Conservation (phyloP, 2,888 invertebrate genomes). For the Tinea trinotella region DNA sequence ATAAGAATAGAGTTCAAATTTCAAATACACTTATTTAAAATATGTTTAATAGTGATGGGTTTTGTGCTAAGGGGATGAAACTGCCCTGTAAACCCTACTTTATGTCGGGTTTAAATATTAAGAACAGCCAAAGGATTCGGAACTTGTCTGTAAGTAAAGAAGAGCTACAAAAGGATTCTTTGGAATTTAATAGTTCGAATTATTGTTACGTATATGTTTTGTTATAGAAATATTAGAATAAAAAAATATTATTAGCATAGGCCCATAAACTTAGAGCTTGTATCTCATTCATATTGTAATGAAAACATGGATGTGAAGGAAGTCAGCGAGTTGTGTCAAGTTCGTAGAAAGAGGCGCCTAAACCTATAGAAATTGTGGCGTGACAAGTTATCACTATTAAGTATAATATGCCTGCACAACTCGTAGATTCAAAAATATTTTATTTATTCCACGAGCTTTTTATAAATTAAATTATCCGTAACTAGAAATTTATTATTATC, state of each 20-base stretch:
- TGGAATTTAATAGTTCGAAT: conserved; percentile 15
- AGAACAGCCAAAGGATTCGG: conserved; percentile 30
- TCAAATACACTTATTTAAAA: not conserved
- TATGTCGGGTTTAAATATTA: conserved; percentile 60
- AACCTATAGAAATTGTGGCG: too few species aligned
- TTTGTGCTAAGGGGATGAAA: conserved; percentile 20
- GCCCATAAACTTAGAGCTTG: too few species aligned
- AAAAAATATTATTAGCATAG: not conserved
- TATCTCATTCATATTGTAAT: too few species aligned
- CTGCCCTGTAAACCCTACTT: conserved; percentile 41
- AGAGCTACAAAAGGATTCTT: conserved; percentile 17
- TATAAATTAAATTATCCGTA: too few species aligned
- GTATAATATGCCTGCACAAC: too few species aligned
- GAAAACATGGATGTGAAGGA: too few species aligned
- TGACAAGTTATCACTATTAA: too few species aligned
- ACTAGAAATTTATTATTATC: not conserved
- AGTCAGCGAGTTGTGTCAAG: too few species aligned
- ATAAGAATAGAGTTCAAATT: not conserved
- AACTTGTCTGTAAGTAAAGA: conserved; percentile 13
- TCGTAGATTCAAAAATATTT: too few species aligned
- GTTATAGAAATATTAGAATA: not conserved
- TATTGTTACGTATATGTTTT: conserved; percentile 9
- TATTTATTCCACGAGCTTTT: too few species aligned
- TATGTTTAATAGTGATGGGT: not conserved
- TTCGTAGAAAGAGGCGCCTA: too few species aligned